phyloP scores from a whole-genome alignment of 2,113 vertebrate genomes.

The Gadus macrocephalus region DNA sequence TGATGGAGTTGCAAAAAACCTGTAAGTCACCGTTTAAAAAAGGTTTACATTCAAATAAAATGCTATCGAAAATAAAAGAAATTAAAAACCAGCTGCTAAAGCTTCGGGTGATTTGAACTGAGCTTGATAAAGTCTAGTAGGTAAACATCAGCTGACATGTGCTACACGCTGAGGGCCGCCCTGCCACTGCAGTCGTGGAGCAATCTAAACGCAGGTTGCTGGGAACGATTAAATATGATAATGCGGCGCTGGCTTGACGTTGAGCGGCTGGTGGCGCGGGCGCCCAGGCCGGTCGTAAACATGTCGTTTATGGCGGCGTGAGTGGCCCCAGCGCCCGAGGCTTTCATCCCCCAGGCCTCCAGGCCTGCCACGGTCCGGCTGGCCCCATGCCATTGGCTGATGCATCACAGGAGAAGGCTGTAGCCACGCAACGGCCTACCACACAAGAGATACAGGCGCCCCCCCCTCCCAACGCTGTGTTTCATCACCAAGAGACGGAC shows the following conservation, averaged over 20 bases:
- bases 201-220: slow-evolving; percentile 61
- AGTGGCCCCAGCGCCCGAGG: slow-evolving; percentile 43
- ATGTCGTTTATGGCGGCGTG: slow-evolving; percentile 60
- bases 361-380: slow-evolving; percentile 40
- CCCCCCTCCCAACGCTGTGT: slow-evolving; percentile 40
- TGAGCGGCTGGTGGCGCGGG: slow-evolving; percentile 22
- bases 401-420: slow-evolving; percentile 56
- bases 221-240: slow-evolving; percentile 74
- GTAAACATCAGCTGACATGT: slow-evolving; percentile 43
- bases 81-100: slow-evolving; percentile 35
- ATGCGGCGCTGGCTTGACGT: slow-evolving; percentile 62
- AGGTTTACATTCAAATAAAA: slow-evolving; percentile 75
- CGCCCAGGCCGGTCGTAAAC: slow-evolving; percentile 45
- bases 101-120: slow-evolving; percentile 53
- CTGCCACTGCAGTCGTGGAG: slow-evolving; percentile 41
- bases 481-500: slow-evolving; percentile 11
- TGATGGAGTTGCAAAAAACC: slow-evolving; percentile 51
- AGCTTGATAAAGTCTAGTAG: slow-evolving; percentile 63
- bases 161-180: slow-evolving; percentile 41
- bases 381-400: slow-evolving; percentile 63
- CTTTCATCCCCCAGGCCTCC: slow-evolving; percentile 55
- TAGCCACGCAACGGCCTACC: slow-evolving; percentile 49
- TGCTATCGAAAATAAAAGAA: slow-evolving; percentile 55
- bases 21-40: slow-evolving; percentile 62
- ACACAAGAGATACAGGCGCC: slow-evolving; percentile 1